Conservation (phyloP, 2,797 vertebrate species). For the Epinephelus malabaricus region DNA sequence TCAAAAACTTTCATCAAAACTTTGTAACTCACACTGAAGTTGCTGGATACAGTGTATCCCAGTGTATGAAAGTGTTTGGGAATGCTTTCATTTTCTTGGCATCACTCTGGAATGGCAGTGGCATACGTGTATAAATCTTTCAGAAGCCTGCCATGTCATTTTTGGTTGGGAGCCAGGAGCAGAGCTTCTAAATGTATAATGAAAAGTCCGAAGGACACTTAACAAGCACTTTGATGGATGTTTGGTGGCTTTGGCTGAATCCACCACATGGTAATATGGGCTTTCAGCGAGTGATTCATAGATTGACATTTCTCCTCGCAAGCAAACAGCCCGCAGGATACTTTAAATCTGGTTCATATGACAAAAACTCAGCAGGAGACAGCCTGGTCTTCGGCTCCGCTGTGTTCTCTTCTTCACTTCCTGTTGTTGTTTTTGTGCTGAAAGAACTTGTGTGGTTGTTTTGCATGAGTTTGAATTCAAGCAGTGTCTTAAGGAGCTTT, state of each 20-base stretch:
- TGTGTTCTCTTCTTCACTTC: constrained; percentile 34
- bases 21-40: constrained; percentile 5
- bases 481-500: neutral
- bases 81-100: constrained; percentile 57
- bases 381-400: constrained; percentile 18
- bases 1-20: constrained; percentile 32
- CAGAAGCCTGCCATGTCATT: constrained; percentile 69
- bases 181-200: constrained; percentile 72
- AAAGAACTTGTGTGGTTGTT: neutral
- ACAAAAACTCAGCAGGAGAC: constrained; percentile 56
- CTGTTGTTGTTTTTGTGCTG: constrained; percentile 51
- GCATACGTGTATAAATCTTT: constrained; percentile 69
- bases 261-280: constrained; percentile 70
- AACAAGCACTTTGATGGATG: constrained; percentile 80
- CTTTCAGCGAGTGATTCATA: constrained; percentile 78
- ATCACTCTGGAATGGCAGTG: constrained; percentile 40
- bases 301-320: constrained; percentile 63
- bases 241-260: constrained; percentile 72
- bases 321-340: constrained; percentile 63
- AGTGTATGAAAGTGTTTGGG: constrained; percentile 36
- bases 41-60: neutral
- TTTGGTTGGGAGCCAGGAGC: constrained; percentile 63
- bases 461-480: constrained; percentile 52
- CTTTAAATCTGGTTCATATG: constrained; percentile 66
- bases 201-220: constrained; percentile 77